Evolutionary conservation across 2,888 invertebrate species (phyloP).

Genomic region (Papilio demoleus): DNA sequence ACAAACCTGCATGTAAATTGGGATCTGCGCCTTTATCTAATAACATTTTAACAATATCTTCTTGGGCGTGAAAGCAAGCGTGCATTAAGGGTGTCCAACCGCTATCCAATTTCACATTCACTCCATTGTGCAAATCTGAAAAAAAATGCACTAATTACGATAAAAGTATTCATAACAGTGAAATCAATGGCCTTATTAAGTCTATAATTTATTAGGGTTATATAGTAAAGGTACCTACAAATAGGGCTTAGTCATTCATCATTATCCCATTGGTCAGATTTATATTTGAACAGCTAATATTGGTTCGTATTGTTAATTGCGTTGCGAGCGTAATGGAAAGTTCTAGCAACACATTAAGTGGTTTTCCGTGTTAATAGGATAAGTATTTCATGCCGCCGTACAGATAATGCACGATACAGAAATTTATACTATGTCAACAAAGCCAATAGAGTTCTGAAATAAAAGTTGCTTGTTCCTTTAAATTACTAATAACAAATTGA

Average conservation of each 20-base stretch:
- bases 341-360: slow-evolving; percentile 10
- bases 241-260: not conserved
- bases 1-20: slow-evolving; percentile 74
- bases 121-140: slow-evolving; percentile 67
- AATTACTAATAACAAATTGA: not conserved
- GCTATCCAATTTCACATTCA: slow-evolving; percentile 73
- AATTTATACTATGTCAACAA: slow-evolving; percentile 5
- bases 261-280: not conserved
- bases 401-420: slow-evolving; percentile 13
- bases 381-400: slow-evolving; percentile 5
- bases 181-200: not conserved
- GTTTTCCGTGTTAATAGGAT: slow-evolving; percentile 25
- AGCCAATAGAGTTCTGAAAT: not conserved
- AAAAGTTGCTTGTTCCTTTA: not conserved
- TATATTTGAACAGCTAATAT: slow-evolving; percentile 13
- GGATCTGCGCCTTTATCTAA: slow-evolving; percentile 83
- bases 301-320: slow-evolving; percentile 3
- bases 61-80: slow-evolving; percentile 83
- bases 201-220: not conserved
- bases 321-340: slow-evolving; percentile 10
- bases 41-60: slow-evolving; percentile 77
- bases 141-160: slow-evolving; percentile 40
- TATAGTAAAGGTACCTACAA: not conserved
- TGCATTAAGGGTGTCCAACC: slow-evolving; percentile 86
- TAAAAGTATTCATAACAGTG: not conserved